These are phyloP conservation scores for Eupithecia dodoneata DNA, from an alignment of 2,888 invertebrate species.

Conservation along the genomic window DNA sequence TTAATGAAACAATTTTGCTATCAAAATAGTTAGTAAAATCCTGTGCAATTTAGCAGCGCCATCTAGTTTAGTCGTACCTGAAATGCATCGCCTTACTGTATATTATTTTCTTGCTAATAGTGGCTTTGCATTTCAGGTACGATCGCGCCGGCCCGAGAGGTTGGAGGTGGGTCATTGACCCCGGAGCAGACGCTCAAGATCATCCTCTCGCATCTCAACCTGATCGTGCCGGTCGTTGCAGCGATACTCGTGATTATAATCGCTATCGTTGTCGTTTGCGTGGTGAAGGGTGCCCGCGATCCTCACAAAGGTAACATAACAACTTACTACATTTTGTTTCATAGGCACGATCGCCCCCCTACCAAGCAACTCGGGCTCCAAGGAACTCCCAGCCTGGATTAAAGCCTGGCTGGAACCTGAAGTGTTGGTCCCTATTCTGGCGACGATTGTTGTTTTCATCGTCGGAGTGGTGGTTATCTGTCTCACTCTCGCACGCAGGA, in stretches of 20 bases:
- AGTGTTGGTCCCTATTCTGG: slow-evolving; percentile 94
- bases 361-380: slow-evolving; percentile 83
- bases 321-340: slow-evolving; percentile 27
- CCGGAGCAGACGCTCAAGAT: slow-evolving; percentile 93
- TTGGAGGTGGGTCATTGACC: slow-evolving; percentile 87
- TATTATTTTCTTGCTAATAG: slow-evolving; percentile 34
- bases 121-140: slow-evolving; percentile 93
- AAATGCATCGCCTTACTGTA: slow-evolving; percentile 75
- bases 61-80: slow-evolving; percentile 64
- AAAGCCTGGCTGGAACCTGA: slow-evolving; percentile 95
- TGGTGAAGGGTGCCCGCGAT: slow-evolving; percentile 92
- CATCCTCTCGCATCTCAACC: slow-evolving; percentile 94
- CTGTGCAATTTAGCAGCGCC: slow-evolving; percentile 1
- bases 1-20: neutral
- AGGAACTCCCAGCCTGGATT: slow-evolving; percentile 88
- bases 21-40: neutral
- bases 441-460: slow-evolving; percentile 94
- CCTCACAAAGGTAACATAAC: slow-evolving; percentile 90
- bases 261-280: slow-evolving; percentile 96
- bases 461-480: slow-evolving; percentile 96
- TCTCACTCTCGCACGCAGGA: slow-evolving; percentile 92
- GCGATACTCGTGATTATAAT: slow-evolving; percentile 96
- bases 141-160: slow-evolving; percentile 93
- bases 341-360: slow-evolving; percentile 93
- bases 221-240: slow-evolving; percentile 96